phyloP scores from a whole-genome alignment of 2,113 vertebrate species.

The Phyllostomus hastatus region DNA sequence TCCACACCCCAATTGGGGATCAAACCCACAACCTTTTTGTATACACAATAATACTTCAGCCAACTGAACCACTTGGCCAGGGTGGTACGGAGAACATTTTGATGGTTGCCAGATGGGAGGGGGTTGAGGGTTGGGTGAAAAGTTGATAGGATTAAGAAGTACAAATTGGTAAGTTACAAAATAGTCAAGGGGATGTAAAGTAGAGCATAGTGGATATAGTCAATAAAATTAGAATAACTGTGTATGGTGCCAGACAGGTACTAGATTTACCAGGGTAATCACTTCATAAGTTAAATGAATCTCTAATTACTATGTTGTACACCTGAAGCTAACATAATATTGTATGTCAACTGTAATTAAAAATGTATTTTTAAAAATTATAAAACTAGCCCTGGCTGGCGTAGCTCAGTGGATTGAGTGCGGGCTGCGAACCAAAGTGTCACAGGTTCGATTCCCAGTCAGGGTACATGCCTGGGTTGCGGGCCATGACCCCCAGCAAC shows the following conservation, averaged over 20 bases:
- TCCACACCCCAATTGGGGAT: no score
- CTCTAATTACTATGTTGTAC: background rate
- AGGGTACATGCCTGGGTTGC: no score
- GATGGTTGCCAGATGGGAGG: background rate
- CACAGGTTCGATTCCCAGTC: no score
- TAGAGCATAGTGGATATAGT: background rate
- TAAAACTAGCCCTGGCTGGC: background rate
- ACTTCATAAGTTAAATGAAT: background rate
- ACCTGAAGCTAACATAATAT: background rate
- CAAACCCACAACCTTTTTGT: no score
- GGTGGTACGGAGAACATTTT: background rate
- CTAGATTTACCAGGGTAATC: background rate
- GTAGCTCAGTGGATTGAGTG: no score
- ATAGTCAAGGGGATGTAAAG: background rate
- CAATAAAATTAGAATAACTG: background rate
- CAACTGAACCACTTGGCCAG: no score
- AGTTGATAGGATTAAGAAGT: background rate
- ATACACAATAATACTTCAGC: no score
- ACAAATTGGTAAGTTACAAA: background rate
- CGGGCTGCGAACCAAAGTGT: no score
- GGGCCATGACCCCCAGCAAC: no score
- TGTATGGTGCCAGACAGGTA: background rate
- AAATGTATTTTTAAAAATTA: background rate
- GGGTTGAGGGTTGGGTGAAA: background rate
- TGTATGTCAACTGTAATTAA: background rate